phyloP scores from a whole-genome alignment of 2,113 vertebrate species.

The Rallus limicola region DNA sequence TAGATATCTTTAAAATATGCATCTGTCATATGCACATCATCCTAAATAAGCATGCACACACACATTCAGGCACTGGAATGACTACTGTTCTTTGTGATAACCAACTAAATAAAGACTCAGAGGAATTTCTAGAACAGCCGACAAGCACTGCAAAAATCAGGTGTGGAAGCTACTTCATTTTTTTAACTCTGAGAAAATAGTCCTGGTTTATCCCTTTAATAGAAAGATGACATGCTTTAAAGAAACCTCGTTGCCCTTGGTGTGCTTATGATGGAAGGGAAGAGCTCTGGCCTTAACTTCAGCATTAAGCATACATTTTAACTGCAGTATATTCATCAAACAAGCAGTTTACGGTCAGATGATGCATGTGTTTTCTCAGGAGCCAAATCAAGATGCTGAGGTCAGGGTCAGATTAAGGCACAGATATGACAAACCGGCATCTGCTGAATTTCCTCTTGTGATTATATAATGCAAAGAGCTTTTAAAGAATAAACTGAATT shows the following conservation, averaged over 20 bases:
- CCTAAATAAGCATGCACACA: background rate
- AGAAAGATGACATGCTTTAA: background rate
- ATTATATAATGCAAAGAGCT: background rate
- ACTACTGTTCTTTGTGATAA: background rate
- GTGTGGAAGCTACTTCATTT: background rate
- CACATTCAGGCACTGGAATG: background rate
- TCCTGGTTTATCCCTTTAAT: background rate
- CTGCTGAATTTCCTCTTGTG: background rate
- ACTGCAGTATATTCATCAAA: background rate
- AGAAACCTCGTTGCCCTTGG: background rate
- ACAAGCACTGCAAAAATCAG: background rate
- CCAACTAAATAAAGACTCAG: background rate
- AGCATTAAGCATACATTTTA: background rate
- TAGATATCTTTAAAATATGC: background rate
- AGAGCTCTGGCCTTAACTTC: background rate
- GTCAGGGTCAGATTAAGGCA: background rate
- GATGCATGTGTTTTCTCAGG: background rate
- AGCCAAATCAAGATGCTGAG: background rate
- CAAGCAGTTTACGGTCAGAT: background rate
- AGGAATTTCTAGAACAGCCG: background rate
- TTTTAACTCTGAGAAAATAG: background rate
- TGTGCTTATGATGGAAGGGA: background rate
- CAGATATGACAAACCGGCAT: background rate
- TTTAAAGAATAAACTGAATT: background rate
- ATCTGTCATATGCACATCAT: background rate